These are phyloP conservation scores for Apus apus DNA, from an alignment of 2,113 vertebrate genomes.

Conservation along the genomic window DNA sequence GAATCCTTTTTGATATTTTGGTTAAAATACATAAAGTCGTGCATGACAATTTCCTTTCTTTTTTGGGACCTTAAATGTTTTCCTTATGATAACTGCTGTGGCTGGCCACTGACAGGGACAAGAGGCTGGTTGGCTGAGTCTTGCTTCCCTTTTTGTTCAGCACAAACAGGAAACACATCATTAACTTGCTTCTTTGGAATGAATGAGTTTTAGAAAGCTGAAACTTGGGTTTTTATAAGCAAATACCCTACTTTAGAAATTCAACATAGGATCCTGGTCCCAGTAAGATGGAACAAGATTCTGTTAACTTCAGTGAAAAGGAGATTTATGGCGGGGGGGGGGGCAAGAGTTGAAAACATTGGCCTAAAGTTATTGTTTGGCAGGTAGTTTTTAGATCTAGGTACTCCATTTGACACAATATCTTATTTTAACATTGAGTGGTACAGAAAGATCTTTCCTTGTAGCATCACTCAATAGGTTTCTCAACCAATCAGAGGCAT, in stretches of 20 bases:
- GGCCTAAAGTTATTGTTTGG: neutral
- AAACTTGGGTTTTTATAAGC: neutral
- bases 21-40: neutral
- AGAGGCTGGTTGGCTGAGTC: neutral
- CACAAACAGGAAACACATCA: neutral
- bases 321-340: neutral
- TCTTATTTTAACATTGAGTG: neutral
- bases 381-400: neutral
- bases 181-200: neutral
- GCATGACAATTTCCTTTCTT: neutral
- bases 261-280: neutral
- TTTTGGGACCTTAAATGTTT: neutral
- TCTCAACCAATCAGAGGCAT: neutral
- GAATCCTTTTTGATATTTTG: neutral
- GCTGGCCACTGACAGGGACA: neutral
- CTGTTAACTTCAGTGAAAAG: neutral
- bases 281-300: neutral
- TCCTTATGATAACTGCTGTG: neutral
- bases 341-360: neutral
- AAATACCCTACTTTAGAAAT: neutral
- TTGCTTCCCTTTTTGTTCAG: neutral
- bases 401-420: neutral
- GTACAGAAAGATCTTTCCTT: neutral
- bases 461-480: neutral
- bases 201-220: neutral